Evolutionary conservation across 1,140 invertebrate species (phyloP), one percentile per base, ranked within the genome.

Genomic region (Drosophila sturtevanti): DNA sequence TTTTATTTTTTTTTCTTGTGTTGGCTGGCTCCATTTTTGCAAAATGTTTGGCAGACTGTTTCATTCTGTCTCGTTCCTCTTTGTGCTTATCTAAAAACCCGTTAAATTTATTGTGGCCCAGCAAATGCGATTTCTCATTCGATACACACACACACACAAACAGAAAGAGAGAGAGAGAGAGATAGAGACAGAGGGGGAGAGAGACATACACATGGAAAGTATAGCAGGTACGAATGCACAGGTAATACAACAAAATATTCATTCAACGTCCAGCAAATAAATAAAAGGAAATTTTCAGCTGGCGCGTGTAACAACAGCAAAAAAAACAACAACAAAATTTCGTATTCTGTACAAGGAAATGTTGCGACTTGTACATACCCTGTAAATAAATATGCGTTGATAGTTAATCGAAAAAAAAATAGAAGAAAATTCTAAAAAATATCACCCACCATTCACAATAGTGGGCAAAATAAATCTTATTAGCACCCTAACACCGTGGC

Each of bases 31-130:
- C n/a, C n/a, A n/a, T n/a, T n/a, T 14, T 10, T 9, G 54, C 41
- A 48, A 48, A 48, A 48, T 48, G 54, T 56, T 56, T 27, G 54
- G 16, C 24, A 56, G 24, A 56, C 41, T 48, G 41, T 48, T 48
- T 11, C 41, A 48, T n/a, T 63, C 41, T 79, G 44, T 72, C 37
- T 66, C 69, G 41, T 31, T 31, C 66, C 66, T 55, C 55, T 63
- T 73, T 60, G 81, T 58, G 77, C 77, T 85, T 85, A 85, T 85
- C 81, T 85, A 86, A 86, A 75, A 68, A 77, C 73, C 81, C 69
- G 63, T 85, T 77, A 86, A 86, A 85, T 85, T 85, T 85, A 85
- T 75, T 81, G 79, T 74, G 81, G 41, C 41, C 16, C 41, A 48
- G 41, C 41, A 80, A 77, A 82, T 84, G 72, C 81, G 81, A 68